Evolutionary conservation across 2,113 vertebrate species (phyloP).

Genomic region (Lutjanus erythropterus): DNA sequence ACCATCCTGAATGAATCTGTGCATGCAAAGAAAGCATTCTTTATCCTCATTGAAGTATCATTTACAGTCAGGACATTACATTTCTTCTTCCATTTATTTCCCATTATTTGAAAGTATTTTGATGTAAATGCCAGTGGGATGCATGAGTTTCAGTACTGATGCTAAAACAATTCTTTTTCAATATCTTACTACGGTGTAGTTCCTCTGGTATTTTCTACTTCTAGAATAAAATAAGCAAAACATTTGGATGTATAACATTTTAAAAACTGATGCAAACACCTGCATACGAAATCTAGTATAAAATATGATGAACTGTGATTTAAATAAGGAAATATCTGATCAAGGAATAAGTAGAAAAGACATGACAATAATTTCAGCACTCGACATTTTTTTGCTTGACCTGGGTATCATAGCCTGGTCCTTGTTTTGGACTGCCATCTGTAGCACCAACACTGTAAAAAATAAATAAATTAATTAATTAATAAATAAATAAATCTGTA

Average conservation of each 20-base stretch:
- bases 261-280: no score
- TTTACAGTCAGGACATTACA: conserved; percentile 6
- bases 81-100: conserved; percentile 8
- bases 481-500: no score
- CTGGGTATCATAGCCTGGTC: not conserved
- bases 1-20: not conserved
- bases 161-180: not conserved
- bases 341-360: not conserved
- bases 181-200: not conserved
- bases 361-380: not conserved
- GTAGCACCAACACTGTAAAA: no score
- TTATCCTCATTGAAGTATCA: not conserved
- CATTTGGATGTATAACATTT: not conserved
- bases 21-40: not conserved
- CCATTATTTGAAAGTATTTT: not conserved
- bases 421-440: not conserved
- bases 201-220: no score
- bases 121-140: not conserved
- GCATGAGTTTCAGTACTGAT: not conserved
- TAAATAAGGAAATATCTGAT: no score
- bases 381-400: not conserved
- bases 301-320: not conserved
- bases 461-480: no score
- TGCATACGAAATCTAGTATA: no score
- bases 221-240: not conserved